These are phyloP conservation scores for Toxonevra muliebris DNA, from an alignment of 2,888 invertebrate genomes.

Conservation along the genomic window DNA sequence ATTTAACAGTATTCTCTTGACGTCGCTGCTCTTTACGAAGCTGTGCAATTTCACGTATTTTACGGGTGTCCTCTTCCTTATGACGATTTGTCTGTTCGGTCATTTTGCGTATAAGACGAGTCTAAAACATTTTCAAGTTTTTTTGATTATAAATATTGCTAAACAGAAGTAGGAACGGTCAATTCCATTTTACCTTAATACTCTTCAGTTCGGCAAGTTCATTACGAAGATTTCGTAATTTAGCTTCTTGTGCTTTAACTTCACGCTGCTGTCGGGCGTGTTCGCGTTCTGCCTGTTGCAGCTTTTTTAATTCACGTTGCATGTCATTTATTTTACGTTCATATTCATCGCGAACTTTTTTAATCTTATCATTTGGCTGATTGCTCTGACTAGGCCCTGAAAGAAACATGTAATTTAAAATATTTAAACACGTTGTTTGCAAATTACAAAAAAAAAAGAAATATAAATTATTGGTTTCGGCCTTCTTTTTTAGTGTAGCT, in stretches of 20 bases:
- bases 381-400: slow-evolving; percentile 43
- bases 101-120: slow-evolving; percentile 90
- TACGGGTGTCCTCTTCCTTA: slow-evolving; percentile 80
- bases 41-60: slow-evolving; percentile 89
- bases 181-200: slow-evolving; percentile 72
- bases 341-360: slow-evolving; percentile 87
- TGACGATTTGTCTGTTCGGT: slow-evolving; percentile 89
- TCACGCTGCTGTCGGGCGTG: slow-evolving; percentile 85
- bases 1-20: slow-evolving; percentile 86
- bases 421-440: too few relatives aligned
- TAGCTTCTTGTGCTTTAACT: slow-evolving; percentile 78
- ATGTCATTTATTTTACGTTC: slow-evolving; percentile 84
- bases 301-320: slow-evolving; percentile 84
- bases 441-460: too few relatives aligned
- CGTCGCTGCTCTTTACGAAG: slow-evolving; percentile 88
- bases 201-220: slow-evolving; percentile 86
- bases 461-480: too few relatives aligned
- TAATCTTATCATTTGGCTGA: slow-evolving; percentile 71
- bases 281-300: slow-evolving; percentile 88
- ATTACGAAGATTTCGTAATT: slow-evolving; percentile 75
- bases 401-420: too few relatives aligned
- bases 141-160: background rate
- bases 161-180: too few relatives aligned
- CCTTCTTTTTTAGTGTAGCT: background rate
- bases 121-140: slow-evolving; percentile 62